phyloP scores from a whole-genome alignment of 2,888 invertebrate species.

The Acanthosepion pharaonis region DNA sequence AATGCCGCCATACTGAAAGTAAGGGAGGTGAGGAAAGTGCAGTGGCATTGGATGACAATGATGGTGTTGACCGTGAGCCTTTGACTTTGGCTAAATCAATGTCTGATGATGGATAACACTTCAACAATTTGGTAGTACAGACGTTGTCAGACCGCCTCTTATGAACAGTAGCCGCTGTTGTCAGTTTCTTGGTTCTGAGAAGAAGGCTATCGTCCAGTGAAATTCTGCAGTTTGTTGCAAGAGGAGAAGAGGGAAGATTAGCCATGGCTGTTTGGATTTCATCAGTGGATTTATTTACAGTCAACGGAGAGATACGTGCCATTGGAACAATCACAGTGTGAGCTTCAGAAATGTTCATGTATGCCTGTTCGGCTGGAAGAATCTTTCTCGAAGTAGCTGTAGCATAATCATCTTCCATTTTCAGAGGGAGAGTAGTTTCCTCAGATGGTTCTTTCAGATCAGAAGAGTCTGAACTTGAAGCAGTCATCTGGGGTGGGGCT shows the following conservation, averaged over 20 bases:
- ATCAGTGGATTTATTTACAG: slow-evolving; percentile 37
- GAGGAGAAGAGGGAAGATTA: neutral
- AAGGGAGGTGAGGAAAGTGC: slow-evolving; percentile 15
- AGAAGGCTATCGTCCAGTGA: neutral
- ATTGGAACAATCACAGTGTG: slow-evolving; percentile 37
- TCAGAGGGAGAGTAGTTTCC: neutral
- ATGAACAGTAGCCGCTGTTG: neutral
- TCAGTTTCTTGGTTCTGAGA: neutral
- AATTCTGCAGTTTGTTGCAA: slow-evolving; percentile 14
- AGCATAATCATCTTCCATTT: neutral
- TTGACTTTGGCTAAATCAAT: neutral
- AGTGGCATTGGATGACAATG: slow-evolving; percentile 12
- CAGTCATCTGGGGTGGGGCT: neutral
- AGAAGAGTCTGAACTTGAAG: neutral
- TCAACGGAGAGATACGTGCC: slow-evolving; percentile 24
- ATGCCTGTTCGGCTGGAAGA: slow-evolving; percentile 36
- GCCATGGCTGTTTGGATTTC: neutral
- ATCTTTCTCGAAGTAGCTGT: neutral
- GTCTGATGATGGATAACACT: slow-evolving; percentile 6
- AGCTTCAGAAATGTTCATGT: slow-evolving; percentile 46
- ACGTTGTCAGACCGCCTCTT: neutral
- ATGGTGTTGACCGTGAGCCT: neutral
- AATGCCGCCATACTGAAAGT: neutral
- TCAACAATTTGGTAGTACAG: neutral
- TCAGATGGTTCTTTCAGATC: neutral